A percentile compares a stretch with the other conserved stretches of the same genome.
Evolutionary conservation across 1,140 invertebrate genomes (phyloP).

Genomic region (Listronotus bonariensis): DNA sequence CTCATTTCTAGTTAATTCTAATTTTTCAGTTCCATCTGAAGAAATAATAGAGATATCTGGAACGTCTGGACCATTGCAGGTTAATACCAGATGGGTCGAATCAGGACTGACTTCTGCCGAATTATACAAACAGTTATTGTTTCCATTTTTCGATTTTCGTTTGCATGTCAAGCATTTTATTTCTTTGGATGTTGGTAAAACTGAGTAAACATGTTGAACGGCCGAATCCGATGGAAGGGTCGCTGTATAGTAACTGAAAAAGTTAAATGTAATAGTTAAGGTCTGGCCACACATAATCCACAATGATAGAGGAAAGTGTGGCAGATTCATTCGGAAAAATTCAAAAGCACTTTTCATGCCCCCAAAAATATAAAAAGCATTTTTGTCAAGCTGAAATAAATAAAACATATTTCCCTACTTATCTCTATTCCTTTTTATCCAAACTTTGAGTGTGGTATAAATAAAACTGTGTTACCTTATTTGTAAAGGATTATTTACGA

Average conservation of each 20-base stretch:
- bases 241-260: slow-evolving; percentile 69
- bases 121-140: slow-evolving; percentile 67
- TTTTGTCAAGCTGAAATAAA: no score
- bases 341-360: no score
- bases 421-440: no score
- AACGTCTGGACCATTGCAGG: slow-evolving; percentile 72
- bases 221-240: slow-evolving; percentile 65
- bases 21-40: slow-evolving; percentile 46
- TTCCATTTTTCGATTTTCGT: slow-evolving; percentile 51
- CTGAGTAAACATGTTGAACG: slow-evolving; percentile 67
- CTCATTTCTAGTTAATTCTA: slow-evolving; percentile 70
- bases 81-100: slow-evolving; percentile 69
- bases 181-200: slow-evolving; percentile 46
- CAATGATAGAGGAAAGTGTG: no score
- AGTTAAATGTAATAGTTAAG: neutral
- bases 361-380: no score
- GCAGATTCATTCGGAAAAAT: no score
- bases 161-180: slow-evolving; percentile 66
- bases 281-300: no score
- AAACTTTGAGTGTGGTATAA: no score
- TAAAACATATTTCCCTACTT: no score
- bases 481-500: no score
- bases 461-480: no score
- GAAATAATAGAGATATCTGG: slow-evolving; percentile 20
- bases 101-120: slow-evolving; percentile 72